These are phyloP conservation scores for Drosophila malerkotliana DNA, from an alignment of 1,140 invertebrate species.

Conservation along the genomic window DNA sequence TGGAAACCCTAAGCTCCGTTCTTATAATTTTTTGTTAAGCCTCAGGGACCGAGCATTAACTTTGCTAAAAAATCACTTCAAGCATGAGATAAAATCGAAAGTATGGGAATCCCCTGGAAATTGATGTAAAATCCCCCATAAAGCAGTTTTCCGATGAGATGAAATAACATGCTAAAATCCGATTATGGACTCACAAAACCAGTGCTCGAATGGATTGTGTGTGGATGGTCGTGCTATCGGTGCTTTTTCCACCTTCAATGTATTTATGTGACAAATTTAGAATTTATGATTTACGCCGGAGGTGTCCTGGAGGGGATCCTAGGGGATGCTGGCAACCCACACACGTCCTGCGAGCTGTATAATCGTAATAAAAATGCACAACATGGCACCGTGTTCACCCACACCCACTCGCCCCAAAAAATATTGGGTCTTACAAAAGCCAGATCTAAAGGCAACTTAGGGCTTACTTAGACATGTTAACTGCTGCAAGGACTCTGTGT, in stretches of 20 bases:
- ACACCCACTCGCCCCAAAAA: background rate
- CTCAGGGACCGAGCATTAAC: background rate
- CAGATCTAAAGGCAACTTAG: constrained; percentile 44
- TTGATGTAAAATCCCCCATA: constrained; percentile 9
- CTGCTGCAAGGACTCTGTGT: constrained; percentile 43
- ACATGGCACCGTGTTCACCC: constrained; percentile 41
- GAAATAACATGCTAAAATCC: constrained; percentile 50
- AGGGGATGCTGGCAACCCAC: constrained; percentile 1
- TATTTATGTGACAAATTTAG: constrained; percentile 76
- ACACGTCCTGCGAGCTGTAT: constrained; percentile 45
- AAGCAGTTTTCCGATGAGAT: background rate
- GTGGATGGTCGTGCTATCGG: constrained; percentile 4
- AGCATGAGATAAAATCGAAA: constrained; percentile 6
- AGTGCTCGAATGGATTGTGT: constrained; percentile 27
- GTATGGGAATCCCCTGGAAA: constrained; percentile 17
- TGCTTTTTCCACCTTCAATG: constrained; percentile 20
- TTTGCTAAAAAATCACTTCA: background rate
- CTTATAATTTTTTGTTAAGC: background rate
- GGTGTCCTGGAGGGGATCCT: background rate
- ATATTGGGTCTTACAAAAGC: constrained; percentile 32
- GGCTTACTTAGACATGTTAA: constrained; percentile 57
- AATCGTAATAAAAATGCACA: constrained; percentile 74
- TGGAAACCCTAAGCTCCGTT: constrained; percentile 6
- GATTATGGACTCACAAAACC: constrained; percentile 50
- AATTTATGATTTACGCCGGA: constrained; percentile 55